Percentiles rank a stretch among this genome's conserved stretches.
phyloP scores from a whole-genome alignment of 1,140 invertebrate genomes.

The Coelopa frigida region DNA sequence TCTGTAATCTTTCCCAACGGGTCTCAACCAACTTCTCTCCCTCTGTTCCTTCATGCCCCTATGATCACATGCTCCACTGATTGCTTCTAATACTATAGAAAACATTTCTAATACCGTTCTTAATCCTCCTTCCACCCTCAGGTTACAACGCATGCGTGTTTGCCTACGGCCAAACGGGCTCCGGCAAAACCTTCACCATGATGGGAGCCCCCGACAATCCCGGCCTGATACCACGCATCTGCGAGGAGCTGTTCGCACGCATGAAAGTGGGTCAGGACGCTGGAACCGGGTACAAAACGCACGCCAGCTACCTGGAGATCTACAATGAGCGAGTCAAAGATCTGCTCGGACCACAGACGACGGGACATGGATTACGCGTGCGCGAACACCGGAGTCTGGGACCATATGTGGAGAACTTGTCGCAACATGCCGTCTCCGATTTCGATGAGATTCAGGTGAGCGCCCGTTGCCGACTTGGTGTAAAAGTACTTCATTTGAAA shows the following conservation, averaged over 20 bases:
- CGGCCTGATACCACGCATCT: slow-evolving; percentile 82
- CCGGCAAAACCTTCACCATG: slow-evolving; percentile 97
- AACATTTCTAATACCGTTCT: no score
- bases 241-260: slow-evolving; percentile 65
- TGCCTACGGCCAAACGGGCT: slow-evolving; percentile 72
- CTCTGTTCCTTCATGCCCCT: no score
- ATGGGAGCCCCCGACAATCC: slow-evolving; percentile 82
- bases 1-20: no score
- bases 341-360: slow-evolving; percentile 61
- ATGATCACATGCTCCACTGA: no score
- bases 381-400: slow-evolving; percentile 87
- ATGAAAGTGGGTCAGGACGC: slow-evolving; percentile 71
- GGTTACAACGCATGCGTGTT: slow-evolving; percentile 98
- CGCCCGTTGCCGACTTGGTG: no score
- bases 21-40: no score
- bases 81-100: no score
- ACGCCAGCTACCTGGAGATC: slow-evolving; percentile 84
- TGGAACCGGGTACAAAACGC: slow-evolving; percentile 73
- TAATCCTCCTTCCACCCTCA: slow-evolving; percentile 11
- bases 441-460: slow-evolving; percentile 73
- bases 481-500: no score
- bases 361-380: slow-evolving; percentile 69
- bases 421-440: slow-evolving; percentile 77
- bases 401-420: slow-evolving; percentile 89
- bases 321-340: slow-evolving; percentile 90